Percentiles rank a stretch among this genome's conserved stretches.
Conservation (phyloP, 2,113 vertebrate genomes). For the Xiphorhynchus elegans region DNA sequence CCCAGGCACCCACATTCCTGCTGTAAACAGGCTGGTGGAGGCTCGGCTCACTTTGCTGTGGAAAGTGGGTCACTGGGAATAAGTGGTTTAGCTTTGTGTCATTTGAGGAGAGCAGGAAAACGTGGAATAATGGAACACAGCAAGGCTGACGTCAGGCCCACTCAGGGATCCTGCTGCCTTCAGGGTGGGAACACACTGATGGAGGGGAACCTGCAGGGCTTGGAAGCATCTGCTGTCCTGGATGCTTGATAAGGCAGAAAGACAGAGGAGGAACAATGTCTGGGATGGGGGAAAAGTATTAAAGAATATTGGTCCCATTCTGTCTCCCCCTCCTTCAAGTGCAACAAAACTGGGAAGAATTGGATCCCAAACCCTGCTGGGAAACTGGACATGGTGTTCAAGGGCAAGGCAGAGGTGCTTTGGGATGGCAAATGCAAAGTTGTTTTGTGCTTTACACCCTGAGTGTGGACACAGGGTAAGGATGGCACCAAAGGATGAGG, state of each 20-base stretch:
- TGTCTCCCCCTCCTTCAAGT: not conserved
- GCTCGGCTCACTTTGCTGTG: not conserved
- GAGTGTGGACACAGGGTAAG: accelerated
- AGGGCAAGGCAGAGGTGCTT: not conserved
- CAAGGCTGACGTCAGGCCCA: not conserved
- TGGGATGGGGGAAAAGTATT: not conserved
- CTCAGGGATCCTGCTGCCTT: not conserved
- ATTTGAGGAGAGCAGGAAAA: not conserved
- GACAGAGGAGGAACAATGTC: accelerated
- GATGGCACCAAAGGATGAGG: no score
- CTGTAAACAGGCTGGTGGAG: not conserved
- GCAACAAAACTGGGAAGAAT: not conserved
- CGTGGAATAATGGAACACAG: accelerated
- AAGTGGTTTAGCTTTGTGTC: not conserved
- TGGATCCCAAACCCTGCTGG: not conserved
- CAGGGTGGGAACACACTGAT: accelerated
- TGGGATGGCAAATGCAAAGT: not conserved
- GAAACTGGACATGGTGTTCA: not conserved
- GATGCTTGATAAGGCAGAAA: not conserved
- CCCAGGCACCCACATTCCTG: not conserved
- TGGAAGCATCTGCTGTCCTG: not conserved
- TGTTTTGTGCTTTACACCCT: not conserved
- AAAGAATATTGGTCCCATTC: accelerated
- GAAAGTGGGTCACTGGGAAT: conserved; percentile 26
- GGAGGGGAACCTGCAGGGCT: not conserved